Evolutionary conservation across 1,140 invertebrate genomes (phyloP).

Genomic region (Oreohelix idahoensis): DNA sequence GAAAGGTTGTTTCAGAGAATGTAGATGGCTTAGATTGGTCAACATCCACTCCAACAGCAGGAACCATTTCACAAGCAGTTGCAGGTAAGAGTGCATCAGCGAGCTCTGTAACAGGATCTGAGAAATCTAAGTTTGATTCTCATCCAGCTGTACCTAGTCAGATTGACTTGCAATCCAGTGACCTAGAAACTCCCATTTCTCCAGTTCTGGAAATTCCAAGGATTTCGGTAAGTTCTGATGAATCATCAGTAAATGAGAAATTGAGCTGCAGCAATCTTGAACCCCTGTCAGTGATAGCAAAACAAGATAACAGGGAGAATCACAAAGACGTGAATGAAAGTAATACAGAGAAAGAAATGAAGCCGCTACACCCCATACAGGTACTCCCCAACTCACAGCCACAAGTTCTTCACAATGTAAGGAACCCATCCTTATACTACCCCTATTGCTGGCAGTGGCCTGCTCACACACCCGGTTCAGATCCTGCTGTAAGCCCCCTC

Average conservation of each 20-base stretch:
- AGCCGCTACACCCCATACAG: not conserved
- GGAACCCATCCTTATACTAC: not conserved
- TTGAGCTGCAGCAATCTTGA: not conserved
- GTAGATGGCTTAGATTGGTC: not conserved
- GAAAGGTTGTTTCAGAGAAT: not conserved
- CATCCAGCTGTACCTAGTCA: not conserved
- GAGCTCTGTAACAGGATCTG: not conserved
- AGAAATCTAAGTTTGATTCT: not conserved
- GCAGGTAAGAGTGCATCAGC: not conserved
- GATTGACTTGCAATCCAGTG: not conserved
- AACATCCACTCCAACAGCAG: not conserved
- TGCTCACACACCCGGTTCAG: not conserved
- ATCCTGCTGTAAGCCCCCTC: constrained; percentile 4
- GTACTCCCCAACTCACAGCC: not conserved
- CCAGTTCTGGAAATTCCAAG: not conserved
- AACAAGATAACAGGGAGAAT: not conserved
- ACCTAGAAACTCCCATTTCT: not conserved
- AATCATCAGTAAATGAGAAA: not conserved
- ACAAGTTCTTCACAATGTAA: not conserved
- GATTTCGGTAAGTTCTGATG: not conserved
- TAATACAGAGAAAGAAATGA: not conserved
- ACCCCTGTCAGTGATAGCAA: not conserved
- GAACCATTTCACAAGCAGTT: not conserved
- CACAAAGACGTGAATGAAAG: not conserved
- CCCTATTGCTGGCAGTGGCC: constrained; percentile 7